phyloP scores from a whole-genome alignment of 2,888 invertebrate species.

The Microdon myrmicae region DNA sequence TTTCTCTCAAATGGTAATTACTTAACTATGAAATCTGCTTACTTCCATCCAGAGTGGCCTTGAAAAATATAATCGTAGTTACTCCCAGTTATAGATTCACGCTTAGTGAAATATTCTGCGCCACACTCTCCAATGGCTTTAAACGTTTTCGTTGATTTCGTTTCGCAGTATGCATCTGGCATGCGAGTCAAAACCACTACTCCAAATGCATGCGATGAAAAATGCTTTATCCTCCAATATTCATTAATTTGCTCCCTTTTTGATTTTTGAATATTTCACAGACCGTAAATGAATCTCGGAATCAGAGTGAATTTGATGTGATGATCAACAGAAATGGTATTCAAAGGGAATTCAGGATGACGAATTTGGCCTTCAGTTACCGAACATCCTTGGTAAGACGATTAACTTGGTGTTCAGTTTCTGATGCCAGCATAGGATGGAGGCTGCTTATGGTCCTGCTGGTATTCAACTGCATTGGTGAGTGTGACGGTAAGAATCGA shows the following conservation, averaged over 20 bases:
- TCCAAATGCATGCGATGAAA: no score
- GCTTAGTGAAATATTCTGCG: no score
- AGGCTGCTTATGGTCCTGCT: constrained; percentile 59
- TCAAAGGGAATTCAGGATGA: constrained; percentile 53
- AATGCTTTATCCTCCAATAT: background rate
- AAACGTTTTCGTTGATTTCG: no score
- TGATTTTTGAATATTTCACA: constrained; percentile 16
- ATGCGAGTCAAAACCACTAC: no score
- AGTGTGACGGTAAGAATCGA: constrained; percentile 55
- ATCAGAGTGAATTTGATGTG: constrained; percentile 30
- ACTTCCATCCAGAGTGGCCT: no score
- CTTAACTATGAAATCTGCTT: no score
- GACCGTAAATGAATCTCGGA: constrained; percentile 46
- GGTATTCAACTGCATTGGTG: constrained; percentile 64
- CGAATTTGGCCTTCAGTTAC: constrained; percentile 59
- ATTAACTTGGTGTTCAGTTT: constrained; percentile 52
- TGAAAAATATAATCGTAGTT: no score
- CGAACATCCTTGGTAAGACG: constrained; percentile 47
- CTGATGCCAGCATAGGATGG: constrained; percentile 56
- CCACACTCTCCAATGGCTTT: no score
- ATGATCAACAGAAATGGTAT: constrained; percentile 51
- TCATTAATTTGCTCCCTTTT: background rate
- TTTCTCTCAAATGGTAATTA: no score
- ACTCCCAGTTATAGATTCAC: no score
- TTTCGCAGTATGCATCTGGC: no score